Evolutionary conservation across 37 sponge, comb jelly and placozoan genomes (phyloP), one percentile per base, ranked within the genome.

Genomic region (Amphimedon queenslandica): DNA sequence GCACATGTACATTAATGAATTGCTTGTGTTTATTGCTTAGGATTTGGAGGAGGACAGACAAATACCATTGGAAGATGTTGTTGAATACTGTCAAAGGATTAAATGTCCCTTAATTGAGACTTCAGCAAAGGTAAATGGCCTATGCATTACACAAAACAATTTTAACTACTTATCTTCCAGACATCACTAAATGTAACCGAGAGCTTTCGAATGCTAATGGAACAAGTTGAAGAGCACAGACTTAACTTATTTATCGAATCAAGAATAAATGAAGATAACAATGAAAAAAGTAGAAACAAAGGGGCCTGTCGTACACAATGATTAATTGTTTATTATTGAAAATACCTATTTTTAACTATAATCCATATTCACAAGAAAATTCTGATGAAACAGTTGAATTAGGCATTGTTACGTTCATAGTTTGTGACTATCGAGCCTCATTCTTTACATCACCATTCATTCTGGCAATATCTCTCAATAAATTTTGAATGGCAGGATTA

Each of bases 111-210:
- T 94, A 4, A 27, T 94, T 43, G 94, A 94, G 42, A 82, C 87
- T 0, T 86, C 87, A 33, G 94, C 94, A 4, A 94, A 94, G 74
- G 83, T 82, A 24, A 29, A 33, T 11, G 16, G 25, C 16, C 27
- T 13, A 11, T 21, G 13, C 11, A 11, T n/a, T 63, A 63, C 13
- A 25, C 65, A 13, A 11, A 25, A 10, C 13, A 11, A 10, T 23
- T 6, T 35, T 8, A 16, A 3, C 33, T 21, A 30, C n/a, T n/a
- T 20, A 29, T 21, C 32, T 55, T 37, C 10, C 53, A 87, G 90
- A 94, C 94, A 13, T 87, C 90, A 18, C 70, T 94, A 23, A 89
- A 89, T 64, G 86, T 94, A 24, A 76, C 67, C 18, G 94, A 94
- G 63, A 67, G 90, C 25, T 85, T 94, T 64, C 68, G 89, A 42